These are phyloP conservation scores for Rhynchopsitta pachyrhyncha DNA, from an alignment of 2,113 vertebrate species.

Conservation along the genomic window DNA sequence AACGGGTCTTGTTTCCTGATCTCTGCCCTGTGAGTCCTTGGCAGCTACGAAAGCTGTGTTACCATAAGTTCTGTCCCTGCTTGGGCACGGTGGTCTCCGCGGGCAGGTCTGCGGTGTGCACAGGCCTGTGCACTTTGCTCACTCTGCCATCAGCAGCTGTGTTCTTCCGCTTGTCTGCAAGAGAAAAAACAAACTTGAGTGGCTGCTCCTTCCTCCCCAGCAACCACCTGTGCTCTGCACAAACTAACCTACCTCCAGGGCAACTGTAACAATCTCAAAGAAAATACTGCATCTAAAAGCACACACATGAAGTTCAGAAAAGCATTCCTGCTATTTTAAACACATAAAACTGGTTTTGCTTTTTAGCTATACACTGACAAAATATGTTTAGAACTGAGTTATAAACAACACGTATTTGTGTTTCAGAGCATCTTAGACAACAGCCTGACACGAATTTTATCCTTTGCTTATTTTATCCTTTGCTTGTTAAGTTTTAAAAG, in stretches of 20 bases:
- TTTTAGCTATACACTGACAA: not conserved
- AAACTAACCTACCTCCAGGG: not conserved
- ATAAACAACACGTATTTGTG: not conserved
- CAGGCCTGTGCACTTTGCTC: slow-evolving; percentile 72
- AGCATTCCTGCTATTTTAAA: not conserved
- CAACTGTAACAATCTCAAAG: accelerated
- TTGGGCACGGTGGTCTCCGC: slow-evolving; percentile 91
- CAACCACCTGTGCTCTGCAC: not conserved
- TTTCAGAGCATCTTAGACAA: not conserved
- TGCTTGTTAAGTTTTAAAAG: not conserved
- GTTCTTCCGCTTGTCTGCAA: slow-evolving; percentile 75
- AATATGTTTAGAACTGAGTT: not conserved
- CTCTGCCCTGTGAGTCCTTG: not conserved
- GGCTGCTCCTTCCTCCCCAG: not conserved
- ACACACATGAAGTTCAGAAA: not conserved
- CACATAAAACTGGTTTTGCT: not conserved
- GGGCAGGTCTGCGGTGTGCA: slow-evolving; percentile 67
- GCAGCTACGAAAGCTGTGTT: not conserved
- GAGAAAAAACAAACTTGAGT: not conserved
- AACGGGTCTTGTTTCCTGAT: not conserved
- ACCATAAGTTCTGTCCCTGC: slow-evolving; percentile 97
- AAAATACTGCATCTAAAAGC: not conserved
- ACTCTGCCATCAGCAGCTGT: slow-evolving; percentile 73
- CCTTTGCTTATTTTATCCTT: not conserved
- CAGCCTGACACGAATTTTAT: not conserved